Conservation (phyloP, 2,888 invertebrate species). For the Odontocolon sp. region DNA sequence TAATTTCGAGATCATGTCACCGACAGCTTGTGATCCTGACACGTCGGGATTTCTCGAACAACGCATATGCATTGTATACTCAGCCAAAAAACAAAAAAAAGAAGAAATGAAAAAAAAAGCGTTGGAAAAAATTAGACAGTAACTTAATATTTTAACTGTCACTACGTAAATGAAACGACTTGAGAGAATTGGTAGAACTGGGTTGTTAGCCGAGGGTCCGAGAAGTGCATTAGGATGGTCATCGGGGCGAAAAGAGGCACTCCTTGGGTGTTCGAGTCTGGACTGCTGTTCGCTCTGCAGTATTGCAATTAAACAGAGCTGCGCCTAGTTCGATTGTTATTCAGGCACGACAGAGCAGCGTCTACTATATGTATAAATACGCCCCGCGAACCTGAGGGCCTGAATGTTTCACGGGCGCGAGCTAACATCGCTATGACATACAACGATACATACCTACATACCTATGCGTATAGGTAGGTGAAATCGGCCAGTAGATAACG, state of each 20-base stretch:
- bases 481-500: slow-evolving; percentile 54
- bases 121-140: background rate
- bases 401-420: slow-evolving; percentile 16
- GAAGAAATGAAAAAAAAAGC: background rate
- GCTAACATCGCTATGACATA: background rate
- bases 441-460: background rate
- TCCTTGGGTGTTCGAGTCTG: slow-evolving; percentile 51
- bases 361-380: background rate
- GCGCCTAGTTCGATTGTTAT: slow-evolving; percentile 71
- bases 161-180: slow-evolving; percentile 16
- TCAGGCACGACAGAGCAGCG: slow-evolving; percentile 21
- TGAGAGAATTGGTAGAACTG: background rate
- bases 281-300: slow-evolving; percentile 35
- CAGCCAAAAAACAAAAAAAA: background rate
- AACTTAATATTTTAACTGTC: too few relatives aligned
- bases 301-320: slow-evolving; percentile 70
- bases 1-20: slow-evolving; percentile 40
- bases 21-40: background rate
- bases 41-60: background rate
- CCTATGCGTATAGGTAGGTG: slow-evolving; percentile 16
- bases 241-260: slow-evolving; percentile 67
- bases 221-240: slow-evolving; percentile 58
- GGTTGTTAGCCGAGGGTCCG: slow-evolving; percentile 14
- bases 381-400: slow-evolving; percentile 22
- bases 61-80: slow-evolving; percentile 1